Percentiles rank a stretch among this genome's conserved stretches.
These are phyloP conservation scores for Polydrusus pterygomalis DNA, from an alignment of 2,888 invertebrate species.

Conservation along the genomic window DNA sequence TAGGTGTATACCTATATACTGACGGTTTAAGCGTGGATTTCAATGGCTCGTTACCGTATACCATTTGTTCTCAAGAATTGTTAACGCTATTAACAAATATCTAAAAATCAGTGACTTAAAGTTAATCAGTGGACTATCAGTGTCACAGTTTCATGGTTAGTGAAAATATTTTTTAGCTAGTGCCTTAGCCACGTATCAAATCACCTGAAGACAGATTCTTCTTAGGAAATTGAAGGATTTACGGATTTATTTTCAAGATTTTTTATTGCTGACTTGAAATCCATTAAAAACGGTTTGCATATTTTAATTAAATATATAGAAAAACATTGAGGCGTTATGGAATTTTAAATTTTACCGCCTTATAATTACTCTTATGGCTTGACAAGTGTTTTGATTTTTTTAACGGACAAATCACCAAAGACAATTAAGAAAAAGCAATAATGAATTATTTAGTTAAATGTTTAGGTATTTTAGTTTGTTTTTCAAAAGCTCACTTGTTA, in stretches of 20 bases:
- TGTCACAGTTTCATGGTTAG: constrained; percentile 47
- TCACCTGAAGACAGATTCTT: constrained; percentile 43
- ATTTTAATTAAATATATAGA: no score
- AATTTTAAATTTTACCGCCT: constrained; percentile 21
- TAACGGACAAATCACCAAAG: no score
- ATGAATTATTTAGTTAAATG: background rate
- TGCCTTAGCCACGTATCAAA: constrained; percentile 46
- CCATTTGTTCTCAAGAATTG: constrained; percentile 25
- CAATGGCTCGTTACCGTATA: constrained; percentile 35
- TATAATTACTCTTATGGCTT: background rate
- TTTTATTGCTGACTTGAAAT: background rate
- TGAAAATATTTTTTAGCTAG: constrained; percentile 43
- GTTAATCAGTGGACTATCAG: constrained; percentile 39
- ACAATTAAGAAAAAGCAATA: background rate
- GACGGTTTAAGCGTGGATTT: constrained; percentile 36
- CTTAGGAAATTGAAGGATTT: constrained; percentile 35
- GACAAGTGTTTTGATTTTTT: constrained; percentile 7
- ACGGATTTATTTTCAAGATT: constrained; percentile 23
- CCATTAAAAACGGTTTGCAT: no score
- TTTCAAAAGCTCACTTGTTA: no score
- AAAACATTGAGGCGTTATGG: no score
- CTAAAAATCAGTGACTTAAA: constrained; percentile 39
- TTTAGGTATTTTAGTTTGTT: background rate
- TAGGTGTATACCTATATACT: constrained; percentile 51
- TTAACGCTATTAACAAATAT: constrained; percentile 25